Evolutionary conservation across 2,888 invertebrate genomes (phyloP).

Genomic region (Noctua janthe): DNA sequence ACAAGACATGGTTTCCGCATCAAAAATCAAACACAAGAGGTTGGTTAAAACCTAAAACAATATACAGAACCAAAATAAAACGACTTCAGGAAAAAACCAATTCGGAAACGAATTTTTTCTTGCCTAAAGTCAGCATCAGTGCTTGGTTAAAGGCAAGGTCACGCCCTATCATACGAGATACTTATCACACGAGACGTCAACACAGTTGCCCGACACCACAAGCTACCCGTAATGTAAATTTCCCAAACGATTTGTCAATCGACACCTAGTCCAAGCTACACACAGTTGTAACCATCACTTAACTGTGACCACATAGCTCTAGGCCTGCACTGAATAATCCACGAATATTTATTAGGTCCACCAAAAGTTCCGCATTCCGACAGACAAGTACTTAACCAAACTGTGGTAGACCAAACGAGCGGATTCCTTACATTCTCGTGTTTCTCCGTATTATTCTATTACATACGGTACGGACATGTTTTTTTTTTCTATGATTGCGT

Average conservation of each 20-base stretch:
- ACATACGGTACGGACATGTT: slow-evolving; percentile 53
- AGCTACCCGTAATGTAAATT: not conserved
- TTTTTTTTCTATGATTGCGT: slow-evolving; percentile 47
- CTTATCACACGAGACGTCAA: not conserved
- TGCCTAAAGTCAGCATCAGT: not conserved
- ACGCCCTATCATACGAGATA: not conserved
- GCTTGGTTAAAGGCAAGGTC: not conserved
- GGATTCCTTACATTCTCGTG: slow-evolving; percentile 65
- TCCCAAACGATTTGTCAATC: slow-evolving; percentile 5
- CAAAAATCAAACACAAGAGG: slow-evolving; percentile 12
- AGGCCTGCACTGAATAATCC: slow-evolving; percentile 56
- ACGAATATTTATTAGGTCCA: slow-evolving; percentile 59
- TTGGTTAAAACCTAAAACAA: slow-evolving; percentile 1
- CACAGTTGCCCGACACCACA: not conserved
- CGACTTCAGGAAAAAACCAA: not conserved
- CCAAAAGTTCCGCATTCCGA: slow-evolving; percentile 68
- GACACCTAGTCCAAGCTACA: slow-evolving; percentile 2
- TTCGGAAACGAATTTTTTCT: too few relatives aligned
- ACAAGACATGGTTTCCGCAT: slow-evolving; percentile 25
- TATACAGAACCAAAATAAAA: not conserved
- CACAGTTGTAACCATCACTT: slow-evolving; percentile 50
- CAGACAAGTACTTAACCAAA: slow-evolving; percentile 40
- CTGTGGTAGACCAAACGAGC: slow-evolving; percentile 61
- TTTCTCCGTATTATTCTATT: slow-evolving; percentile 60
- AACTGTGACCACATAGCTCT: slow-evolving; percentile 35